A percentile compares a stretch with the other conserved stretches of the same genome.
Conservation (phyloP, 2,888 invertebrate species). For the Pammene aurita region DNA sequence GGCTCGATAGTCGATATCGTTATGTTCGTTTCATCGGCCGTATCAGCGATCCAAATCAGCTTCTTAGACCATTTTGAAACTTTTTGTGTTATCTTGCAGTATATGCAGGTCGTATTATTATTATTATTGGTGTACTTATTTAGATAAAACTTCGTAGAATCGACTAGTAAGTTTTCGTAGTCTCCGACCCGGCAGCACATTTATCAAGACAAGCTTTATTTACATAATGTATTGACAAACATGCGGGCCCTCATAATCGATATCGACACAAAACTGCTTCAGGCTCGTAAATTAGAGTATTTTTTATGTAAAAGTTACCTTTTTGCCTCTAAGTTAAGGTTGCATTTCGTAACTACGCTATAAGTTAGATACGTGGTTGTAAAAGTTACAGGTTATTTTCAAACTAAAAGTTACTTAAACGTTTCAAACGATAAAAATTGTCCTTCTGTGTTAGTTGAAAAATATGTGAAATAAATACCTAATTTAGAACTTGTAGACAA, state of each 20-base stretch:
- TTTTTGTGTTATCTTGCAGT: too few relatives aligned
- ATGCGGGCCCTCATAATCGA: slow-evolving; percentile 59
- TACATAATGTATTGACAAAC: slow-evolving; percentile 60
- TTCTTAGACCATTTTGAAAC: too few relatives aligned
- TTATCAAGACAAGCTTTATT: slow-evolving; percentile 51
- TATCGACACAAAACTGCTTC: slow-evolving; percentile 43
- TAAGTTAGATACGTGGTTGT: background rate
- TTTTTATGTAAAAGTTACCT: background rate
- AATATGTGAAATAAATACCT: slow-evolving; percentile 9
- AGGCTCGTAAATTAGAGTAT: background rate
- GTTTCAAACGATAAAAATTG: slow-evolving; percentile 26
- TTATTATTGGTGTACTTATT: background rate
- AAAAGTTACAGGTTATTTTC: background rate
- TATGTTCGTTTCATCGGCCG: too few relatives aligned
- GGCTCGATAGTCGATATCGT: too few relatives aligned
- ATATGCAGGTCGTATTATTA: too few relatives aligned
- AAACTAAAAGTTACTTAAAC: slow-evolving; percentile 10
- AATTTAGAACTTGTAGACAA: too few relatives aligned
- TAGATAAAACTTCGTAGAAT: slow-evolving; percentile 9
- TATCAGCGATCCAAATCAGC: too few relatives aligned
- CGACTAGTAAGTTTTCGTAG: slow-evolving; percentile 14
- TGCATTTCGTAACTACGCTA: background rate
- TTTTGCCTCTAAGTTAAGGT: background rate
- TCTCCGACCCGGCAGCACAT: slow-evolving; percentile 50
- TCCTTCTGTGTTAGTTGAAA: slow-evolving; percentile 1